phyloP scores from a whole-genome alignment of 2,888 invertebrate species.

The Eilema griseolum region DNA sequence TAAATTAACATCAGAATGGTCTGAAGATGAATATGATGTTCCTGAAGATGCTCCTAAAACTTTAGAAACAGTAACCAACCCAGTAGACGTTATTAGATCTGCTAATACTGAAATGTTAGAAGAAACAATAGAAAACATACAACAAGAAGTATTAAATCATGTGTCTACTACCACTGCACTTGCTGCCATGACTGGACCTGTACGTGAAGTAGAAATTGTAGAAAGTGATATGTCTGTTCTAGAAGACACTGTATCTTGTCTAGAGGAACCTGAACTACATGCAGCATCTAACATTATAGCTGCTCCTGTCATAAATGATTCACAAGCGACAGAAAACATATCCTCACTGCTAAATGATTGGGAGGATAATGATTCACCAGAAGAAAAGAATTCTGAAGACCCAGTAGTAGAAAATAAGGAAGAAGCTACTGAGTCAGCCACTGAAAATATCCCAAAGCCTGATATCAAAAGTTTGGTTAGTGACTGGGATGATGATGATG shows the following conservation, averaged over 20 bases:
- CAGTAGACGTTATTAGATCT: slow-evolving; percentile 22
- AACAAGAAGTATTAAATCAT: slow-evolving; percentile 80
- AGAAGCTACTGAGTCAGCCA: slow-evolving; percentile 25
- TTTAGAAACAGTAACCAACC: slow-evolving; percentile 9
- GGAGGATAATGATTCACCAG: slow-evolving; percentile 84
- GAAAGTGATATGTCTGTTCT: slow-evolving; percentile 57
- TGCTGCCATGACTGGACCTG: slow-evolving; percentile 19
- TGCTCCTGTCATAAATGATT: slow-evolving; percentile 28
- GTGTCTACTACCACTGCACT: slow-evolving; percentile 29
- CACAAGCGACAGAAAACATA: slow-evolving; percentile 67
- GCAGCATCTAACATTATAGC: neutral
- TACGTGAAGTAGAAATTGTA: slow-evolving; percentile 41
- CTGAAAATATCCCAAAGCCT: slow-evolving; percentile 55
- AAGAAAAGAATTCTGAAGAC: slow-evolving; percentile 51
- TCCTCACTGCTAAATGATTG: slow-evolving; percentile 82
- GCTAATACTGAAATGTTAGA: slow-evolving; percentile 60
- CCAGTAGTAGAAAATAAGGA: slow-evolving; percentile 38
- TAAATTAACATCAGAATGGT: slow-evolving; percentile 74
- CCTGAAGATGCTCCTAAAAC: slow-evolving; percentile 24
- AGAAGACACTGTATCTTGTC: slow-evolving; percentile 50
- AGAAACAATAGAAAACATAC: slow-evolving; percentile 83
- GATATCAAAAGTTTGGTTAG: slow-evolving; percentile 81
- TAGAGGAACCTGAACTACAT: slow-evolving; percentile 33
- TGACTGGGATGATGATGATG: slow-evolving; percentile 84
- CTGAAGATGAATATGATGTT: slow-evolving; percentile 72